Conservation (phyloP, 2,113 vertebrate genomes). For the Gymnarchus niloticus region DNA sequence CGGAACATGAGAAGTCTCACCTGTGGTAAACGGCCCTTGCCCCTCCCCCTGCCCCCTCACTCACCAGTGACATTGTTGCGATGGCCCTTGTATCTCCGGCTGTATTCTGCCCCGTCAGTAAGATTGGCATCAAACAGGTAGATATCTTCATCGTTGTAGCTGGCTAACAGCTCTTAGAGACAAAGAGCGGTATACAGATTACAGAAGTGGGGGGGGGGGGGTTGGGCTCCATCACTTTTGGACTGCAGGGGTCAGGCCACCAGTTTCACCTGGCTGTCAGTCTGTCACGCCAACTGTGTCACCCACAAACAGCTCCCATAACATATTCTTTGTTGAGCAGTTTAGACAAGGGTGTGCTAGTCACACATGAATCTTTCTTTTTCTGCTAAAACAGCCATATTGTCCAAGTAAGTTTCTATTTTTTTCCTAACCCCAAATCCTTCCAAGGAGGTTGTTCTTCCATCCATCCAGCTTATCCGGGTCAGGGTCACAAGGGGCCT, state of each 20-base stretch:
- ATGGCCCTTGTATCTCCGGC: conserved; percentile 85
- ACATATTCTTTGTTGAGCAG: background rate
- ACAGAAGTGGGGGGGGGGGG: background rate
- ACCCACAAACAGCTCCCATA: background rate
- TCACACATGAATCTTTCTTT: background rate
- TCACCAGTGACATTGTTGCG: conserved; percentile 88
- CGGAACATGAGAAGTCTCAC: background rate
- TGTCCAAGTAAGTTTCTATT: background rate
- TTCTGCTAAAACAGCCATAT: background rate
- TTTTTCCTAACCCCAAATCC: background rate
- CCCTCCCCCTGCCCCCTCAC: background rate
- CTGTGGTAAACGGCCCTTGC: background rate
- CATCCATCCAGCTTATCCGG: too few species aligned
- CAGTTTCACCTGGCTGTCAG: background rate
- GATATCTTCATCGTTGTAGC: conserved; percentile 95
- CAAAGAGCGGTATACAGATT: background rate
- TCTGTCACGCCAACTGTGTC: background rate
- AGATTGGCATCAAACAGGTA: conserved; percentile 88
- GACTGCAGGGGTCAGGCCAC: background rate
- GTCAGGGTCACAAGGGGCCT: too few species aligned
- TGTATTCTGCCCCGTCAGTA: conserved; percentile 83
- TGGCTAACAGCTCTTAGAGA: conserved; percentile 79
- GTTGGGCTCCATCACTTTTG: background rate
- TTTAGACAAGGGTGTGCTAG: background rate
- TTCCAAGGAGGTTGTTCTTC: too few species aligned